Evolutionary conservation across 1,140 invertebrate genomes (phyloP), one percentile per base, ranked within the genome.

Genomic region (Penaeus indicus): DNA sequence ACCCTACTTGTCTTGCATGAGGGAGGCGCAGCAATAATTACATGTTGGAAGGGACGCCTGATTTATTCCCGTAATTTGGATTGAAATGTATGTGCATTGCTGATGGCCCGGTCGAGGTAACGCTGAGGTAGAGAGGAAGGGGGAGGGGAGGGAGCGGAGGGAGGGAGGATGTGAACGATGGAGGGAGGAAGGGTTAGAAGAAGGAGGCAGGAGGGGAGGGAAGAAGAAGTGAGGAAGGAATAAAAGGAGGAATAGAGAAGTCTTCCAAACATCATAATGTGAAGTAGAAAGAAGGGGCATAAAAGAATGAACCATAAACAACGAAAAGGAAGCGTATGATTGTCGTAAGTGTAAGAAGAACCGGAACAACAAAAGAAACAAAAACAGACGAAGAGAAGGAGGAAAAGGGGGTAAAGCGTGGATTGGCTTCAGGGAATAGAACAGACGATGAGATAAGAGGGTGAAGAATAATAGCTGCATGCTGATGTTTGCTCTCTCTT

Each of bases 61-160:
- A 88, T 88, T 88, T 88, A 88, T 88, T 88, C 86, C 80, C 86
- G 86, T 88, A 88, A 88, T 88, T 88, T 88, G 86, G 86, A 88
- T 88, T 88, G 86, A 88, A 88, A 88, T 88, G 86, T 88, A 88
- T 88, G 86, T 88, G 86, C 86, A 88, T 88, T 88, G 86, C 86
- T 88, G 86, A 88, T 88, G 83, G 86, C 80, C 77, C 77, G 85
- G 75, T 60, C 77, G 69, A 77, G 77, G 32, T 64, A 81, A 78
- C 75, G 85, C 61, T 67, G 85, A 86, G 84, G 84, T 25, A n/a
- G 54, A 60, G 72, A 72, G 69, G 77, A 60, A 62, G 80, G 21
- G 27, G 27, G 25, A 27, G 42, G 62, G 61, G 61, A 64, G 22
- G 60, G 84, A 78, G 60, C 61, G 60, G 62, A n/a, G 75, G 85